A percentile compares a stretch with the other conserved stretches of the same genome.
These are phyloP conservation scores for Enteromius unitaeniatus DNA, from an alignment of 2,797 vertebrate species.

Conservation along the genomic window DNA sequence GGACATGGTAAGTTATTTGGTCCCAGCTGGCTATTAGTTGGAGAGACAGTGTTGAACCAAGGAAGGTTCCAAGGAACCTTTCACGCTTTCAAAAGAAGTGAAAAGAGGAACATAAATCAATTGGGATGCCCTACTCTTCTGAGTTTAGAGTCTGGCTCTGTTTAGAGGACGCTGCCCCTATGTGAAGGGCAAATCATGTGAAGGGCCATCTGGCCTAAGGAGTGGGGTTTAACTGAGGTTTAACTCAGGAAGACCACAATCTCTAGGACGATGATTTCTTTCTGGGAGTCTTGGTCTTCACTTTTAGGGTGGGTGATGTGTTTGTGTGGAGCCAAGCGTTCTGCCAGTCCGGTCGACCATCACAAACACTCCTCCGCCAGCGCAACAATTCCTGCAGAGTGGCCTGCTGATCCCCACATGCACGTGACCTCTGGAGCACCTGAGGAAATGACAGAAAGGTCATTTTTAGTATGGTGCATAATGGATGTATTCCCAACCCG, in stretches of 20 bases:
- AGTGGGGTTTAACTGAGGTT: slow-evolving; percentile 1
- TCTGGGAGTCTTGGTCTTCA: slow-evolving; percentile 81
- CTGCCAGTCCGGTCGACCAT: slow-evolving; percentile 83
- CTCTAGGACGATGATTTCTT: slow-evolving; percentile 78
- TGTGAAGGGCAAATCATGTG: neutral
- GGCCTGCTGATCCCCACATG: slow-evolving; percentile 82
- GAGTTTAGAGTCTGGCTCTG: slow-evolving; percentile 32
- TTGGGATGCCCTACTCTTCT: slow-evolving; percentile 20
- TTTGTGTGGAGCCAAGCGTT: slow-evolving; percentile 78
- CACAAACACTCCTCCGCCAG: slow-evolving; percentile 86
- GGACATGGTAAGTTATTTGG: slow-evolving; percentile 50
- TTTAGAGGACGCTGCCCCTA: neutral
- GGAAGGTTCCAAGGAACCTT: slow-evolving; percentile 26
- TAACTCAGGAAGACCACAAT: slow-evolving; percentile 8
- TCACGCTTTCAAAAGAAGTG: slow-evolving; percentile 1
- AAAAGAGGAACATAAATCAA: neutral
- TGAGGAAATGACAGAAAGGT: slow-evolving; percentile 61
- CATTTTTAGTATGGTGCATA: neutral
- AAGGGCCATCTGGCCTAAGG: slow-evolving; percentile 9
- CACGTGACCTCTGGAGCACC: slow-evolving; percentile 85
- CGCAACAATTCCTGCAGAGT: slow-evolving; percentile 86
- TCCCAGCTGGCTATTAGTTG: slow-evolving; percentile 37
- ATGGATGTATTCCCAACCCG: neutral
- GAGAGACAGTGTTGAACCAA: slow-evolving; percentile 13
- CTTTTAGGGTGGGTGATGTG: slow-evolving; percentile 78